A percentile compares a stretch with the other conserved stretches of the same genome.
phyloP scores from a whole-genome alignment of 2,113 vertebrate genomes.

The Sinosuthora webbiana region DNA sequence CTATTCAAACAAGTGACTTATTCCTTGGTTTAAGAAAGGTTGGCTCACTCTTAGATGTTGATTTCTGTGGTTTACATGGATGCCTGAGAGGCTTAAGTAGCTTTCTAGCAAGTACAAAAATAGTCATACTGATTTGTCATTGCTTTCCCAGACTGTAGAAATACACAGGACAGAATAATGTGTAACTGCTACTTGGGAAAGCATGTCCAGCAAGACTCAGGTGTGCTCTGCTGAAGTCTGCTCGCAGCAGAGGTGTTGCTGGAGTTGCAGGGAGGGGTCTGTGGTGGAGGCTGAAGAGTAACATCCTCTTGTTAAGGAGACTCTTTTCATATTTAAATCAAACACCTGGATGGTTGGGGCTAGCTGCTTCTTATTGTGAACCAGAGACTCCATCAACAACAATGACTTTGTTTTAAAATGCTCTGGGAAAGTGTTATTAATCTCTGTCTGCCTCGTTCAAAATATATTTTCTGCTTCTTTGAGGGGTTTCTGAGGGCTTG shows the following conservation, averaged over 20 bases:
- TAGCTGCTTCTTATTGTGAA: not conserved
- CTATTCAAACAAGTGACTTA: not conserved
- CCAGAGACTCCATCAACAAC: not conserved
- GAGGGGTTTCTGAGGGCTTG: not conserved
- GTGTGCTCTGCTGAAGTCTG: not conserved
- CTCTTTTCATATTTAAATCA: not conserved
- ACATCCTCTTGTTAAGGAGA: not conserved
- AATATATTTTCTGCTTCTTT: not conserved
- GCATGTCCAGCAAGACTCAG: not conserved
- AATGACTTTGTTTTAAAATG: not conserved
- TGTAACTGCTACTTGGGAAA: not conserved
- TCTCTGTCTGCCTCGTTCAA: not conserved
- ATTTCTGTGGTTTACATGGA: not conserved
- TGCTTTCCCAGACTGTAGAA: not conserved
- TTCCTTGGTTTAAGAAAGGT: not conserved
- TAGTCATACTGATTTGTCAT: not conserved
- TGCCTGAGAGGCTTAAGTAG: not conserved
- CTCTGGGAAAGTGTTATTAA: not conserved
- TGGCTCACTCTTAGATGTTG: not conserved
- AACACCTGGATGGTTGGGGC: not conserved
- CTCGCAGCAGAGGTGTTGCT: not conserved
- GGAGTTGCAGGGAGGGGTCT: not conserved
- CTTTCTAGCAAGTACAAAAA: not conserved
- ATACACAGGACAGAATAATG: not conserved
- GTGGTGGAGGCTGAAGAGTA: not conserved